These are phyloP conservation scores for Galago senegalensis DNA, from an alignment of 2,797 vertebrate species.

Conservation along the genomic window DNA sequence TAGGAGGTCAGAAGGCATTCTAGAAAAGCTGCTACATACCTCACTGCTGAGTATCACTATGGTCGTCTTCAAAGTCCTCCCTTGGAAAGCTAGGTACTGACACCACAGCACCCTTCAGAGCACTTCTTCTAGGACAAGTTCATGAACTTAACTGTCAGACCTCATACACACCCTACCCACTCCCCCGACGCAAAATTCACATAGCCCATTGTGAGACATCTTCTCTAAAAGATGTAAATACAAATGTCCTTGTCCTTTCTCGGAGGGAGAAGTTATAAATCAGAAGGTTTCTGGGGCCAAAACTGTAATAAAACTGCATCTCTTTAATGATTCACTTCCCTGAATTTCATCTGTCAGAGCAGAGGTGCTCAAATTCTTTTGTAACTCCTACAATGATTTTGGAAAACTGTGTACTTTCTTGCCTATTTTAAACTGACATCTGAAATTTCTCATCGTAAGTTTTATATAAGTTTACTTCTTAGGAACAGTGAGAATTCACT, in stretches of 20 bases:
- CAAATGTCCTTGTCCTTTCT: slow-evolving; percentile 40
- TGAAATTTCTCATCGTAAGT: slow-evolving; percentile 10
- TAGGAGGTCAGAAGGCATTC: too few relatives aligned
- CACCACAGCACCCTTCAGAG: too few relatives aligned
- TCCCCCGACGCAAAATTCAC: not conserved
- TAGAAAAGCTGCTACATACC: too few relatives aligned
- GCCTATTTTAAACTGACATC: not conserved
- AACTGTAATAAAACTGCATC: not conserved
- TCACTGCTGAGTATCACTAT: too few relatives aligned
- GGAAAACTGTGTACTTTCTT: not conserved
- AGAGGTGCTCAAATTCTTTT: not conserved
- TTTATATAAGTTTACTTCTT: slow-evolving; percentile 58
- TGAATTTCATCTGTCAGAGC: not conserved
- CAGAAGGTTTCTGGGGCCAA: not conserved
- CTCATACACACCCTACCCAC: not conserved
- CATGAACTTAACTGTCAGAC: too few relatives aligned
- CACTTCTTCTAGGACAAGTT: too few relatives aligned
- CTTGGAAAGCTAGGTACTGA: too few relatives aligned
- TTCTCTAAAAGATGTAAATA: not conserved
- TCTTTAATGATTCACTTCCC: not conserved
- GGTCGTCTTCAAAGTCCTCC: too few relatives aligned
- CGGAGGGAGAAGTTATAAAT: slow-evolving; percentile 12
- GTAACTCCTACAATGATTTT: slow-evolving; percentile 31
- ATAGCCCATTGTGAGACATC: not conserved
- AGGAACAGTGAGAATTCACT: not conserved